Evolutionary conservation across 2,113 vertebrate genomes (phyloP).

Genomic region (Elephas maximus): DNA sequence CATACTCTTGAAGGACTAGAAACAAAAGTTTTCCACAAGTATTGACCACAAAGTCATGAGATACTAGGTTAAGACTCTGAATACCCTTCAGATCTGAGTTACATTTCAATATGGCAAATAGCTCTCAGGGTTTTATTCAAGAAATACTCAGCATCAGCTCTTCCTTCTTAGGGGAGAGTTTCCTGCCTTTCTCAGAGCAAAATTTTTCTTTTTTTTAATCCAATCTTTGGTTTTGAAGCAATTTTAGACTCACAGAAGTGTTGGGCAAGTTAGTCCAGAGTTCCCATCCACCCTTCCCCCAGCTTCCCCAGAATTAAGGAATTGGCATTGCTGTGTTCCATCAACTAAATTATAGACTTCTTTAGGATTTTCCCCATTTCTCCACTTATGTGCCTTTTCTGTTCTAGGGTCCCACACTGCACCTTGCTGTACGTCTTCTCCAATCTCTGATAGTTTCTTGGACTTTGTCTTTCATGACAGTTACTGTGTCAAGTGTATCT

Average conservation of each 20-base stretch:
- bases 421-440: not conserved
- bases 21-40: not conserved
- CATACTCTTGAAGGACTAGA: not conserved
- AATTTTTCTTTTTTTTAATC: not conserved
- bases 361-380: not conserved
- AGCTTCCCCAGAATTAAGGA: not conserved
- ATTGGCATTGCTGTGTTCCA: not conserved
- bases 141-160: not conserved
- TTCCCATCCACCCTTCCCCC: not conserved
- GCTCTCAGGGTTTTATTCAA: not conserved
- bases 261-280: not conserved
- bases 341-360: not conserved
- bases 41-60: not conserved
- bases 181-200: not conserved
- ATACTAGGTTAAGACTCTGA: not conserved
- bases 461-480: not conserved
- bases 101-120: not conserved
- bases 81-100: not conserved
- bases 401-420: too few relatives aligned
- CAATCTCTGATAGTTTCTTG: not conserved
- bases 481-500: not conserved
- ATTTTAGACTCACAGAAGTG: not conserved
- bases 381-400: not conserved
- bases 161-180: not conserved
- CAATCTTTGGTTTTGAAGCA: not conserved